These are phyloP conservation scores for Drosophila simulans DNA, from an alignment of 1,140 invertebrate genomes.

Conservation along the genomic window DNA sequence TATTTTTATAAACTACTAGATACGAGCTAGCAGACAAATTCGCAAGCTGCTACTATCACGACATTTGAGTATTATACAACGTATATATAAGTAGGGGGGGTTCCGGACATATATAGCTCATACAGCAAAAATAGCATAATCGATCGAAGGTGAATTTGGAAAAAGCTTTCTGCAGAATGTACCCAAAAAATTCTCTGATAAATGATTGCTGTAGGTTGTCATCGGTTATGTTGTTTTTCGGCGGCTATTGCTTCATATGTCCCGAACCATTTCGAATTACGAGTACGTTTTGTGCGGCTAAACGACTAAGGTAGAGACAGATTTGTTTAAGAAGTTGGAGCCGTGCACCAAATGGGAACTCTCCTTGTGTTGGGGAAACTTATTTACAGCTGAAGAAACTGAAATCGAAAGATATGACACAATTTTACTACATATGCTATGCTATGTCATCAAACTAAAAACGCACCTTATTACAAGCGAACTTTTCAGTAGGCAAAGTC, in stretches of 20 bases:
- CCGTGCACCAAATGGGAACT: constrained; percentile 51
- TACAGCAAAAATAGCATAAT: constrained; percentile 2
- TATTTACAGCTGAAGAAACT: constrained; percentile 73
- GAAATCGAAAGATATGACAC: constrained; percentile 4
- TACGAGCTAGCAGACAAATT: constrained; percentile 70
- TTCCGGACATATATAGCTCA: constrained; percentile 43
- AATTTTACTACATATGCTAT: not conserved
- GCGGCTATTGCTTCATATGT: constrained; percentile 12
- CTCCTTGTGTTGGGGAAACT: constrained; percentile 49
- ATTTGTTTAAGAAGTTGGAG: constrained; percentile 56
- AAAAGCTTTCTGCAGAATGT: not conserved
- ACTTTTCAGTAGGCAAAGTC: constrained; percentile 75
- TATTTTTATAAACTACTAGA: constrained; percentile 53
- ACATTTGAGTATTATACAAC: constrained; percentile 81
- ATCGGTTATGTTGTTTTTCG: constrained; percentile 7
- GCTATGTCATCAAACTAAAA: not conserved
- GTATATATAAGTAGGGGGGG: constrained; percentile 43
- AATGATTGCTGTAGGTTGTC: not conserved
- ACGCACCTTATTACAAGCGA: constrained; percentile 51
- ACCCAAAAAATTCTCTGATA: not conserved
- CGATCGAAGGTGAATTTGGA: not conserved
- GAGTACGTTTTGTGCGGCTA: constrained; percentile 48
- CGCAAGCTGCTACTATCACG: constrained; percentile 76
- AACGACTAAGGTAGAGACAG: constrained; percentile 59
- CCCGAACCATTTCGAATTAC: constrained; percentile 43